Evolutionary conservation across 2,113 vertebrate genomes (phyloP), one percentile per base, ranked within the genome.

Genomic region (Candoia aspera): DNA sequence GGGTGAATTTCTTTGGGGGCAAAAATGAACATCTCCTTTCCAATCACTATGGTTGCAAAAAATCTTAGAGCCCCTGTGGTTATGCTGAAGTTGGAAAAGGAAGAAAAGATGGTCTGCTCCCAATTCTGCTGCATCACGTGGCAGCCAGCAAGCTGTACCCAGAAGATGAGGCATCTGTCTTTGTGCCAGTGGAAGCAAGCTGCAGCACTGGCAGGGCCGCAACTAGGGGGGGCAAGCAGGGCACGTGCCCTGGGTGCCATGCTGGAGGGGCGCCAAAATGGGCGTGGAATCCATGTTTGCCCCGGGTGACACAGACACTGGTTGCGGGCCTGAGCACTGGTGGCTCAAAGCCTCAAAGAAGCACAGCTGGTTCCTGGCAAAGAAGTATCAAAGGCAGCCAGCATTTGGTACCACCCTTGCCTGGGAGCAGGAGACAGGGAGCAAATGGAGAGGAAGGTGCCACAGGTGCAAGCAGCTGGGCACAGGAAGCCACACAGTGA

Each of bases 391-490:
- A 54, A 0, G 1, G n/a, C 53, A 11, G 73, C 68, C 0, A 3
- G 37, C 90, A 54, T 42, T 86, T 1, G 2, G 68, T 1, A 46
- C 26, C 0, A 55, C 17, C 33, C 68, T 91, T 87, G 2, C 86
- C 60, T 29, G 46, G 0, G 2, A 64, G 24, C 2, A 26, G 21
- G 21, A 62, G 58, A 0, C 8, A 0, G 0, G 2, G 91, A 5
- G 33, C 13, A 57, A 6, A 86, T 59, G 86, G 13, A 19, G 79
- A 46, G 83, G 53, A 86, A 92, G 87, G 84, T 91, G 64, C 53
- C 91, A 94, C 94, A 95, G 95, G 92, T 94, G 86, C 0, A 49
- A 94, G 92, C 68, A 84, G 91, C 85, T 88, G 90, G 93, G 93
- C 21, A 54, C 37, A 91, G 94, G 87, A 95, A 94, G 13, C 68